Base-by-base conservation (phyloP, 2,113 vertebrate genomes). In the Xerus inauris region DNA sequence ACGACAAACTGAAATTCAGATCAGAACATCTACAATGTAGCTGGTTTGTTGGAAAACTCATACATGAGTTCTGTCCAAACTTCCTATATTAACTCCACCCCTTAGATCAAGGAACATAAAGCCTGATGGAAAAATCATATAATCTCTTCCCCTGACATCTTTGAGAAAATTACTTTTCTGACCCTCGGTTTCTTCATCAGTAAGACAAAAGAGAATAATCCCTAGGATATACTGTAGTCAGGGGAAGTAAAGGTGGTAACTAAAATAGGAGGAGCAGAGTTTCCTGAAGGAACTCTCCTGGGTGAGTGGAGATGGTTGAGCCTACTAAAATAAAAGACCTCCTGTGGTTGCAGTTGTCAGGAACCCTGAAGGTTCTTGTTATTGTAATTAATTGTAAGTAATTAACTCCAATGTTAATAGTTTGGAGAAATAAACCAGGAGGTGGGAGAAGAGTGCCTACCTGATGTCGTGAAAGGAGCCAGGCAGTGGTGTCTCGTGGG, bases 361-460 rank as follows among this genome's bases (percentile, higher is more conserved):
- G 64, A 89, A 64, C 71, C 32, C 10, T 40, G 64, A 69, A 94
- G 40, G 54, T 73, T 83, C 89, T 94, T 76, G 32, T 92, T 85
- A n/a, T 35, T 71, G 65, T 89, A 89, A 97, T 93, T 96, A 64
- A 62, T 87, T 51, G 22, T 85, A 64, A 85, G 54, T 94, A 89
- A 89, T 96, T 92, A 96, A 92, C 69, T 80, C 24, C 24, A 54
- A 0, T 3, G 24, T 71, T 89, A 95, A 95, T 75, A 80, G 82
- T 94, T 96, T 42, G 14, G 65, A 91, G 54, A 83, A 95, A 79
- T 47, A 85, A 92, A 59, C 42, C 42, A 90, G 72, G 49, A 62
- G 14, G 17, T 59, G 45, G 24, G 69, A 83, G 47, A 62, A 86
- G 69, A 71, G 94, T 5, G n/a, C 69, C 75, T 69, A 35, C 65